Percentiles rank a stretch among this genome's conserved stretches.
Conservation (phyloP, 1,140 invertebrate species). For the Zophobas morio region DNA sequence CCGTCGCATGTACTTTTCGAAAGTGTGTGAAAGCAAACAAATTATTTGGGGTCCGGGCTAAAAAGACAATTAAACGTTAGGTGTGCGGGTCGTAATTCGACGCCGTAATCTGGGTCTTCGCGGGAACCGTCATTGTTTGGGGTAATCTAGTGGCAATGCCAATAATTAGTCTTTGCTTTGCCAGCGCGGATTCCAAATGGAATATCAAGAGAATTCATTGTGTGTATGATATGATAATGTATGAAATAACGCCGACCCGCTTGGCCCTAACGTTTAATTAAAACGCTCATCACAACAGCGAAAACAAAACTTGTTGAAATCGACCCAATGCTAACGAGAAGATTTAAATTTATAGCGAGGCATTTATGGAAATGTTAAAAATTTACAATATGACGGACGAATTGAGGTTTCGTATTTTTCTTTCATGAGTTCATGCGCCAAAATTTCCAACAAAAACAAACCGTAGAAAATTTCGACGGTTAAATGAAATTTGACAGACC, state of each 20-base stretch:
- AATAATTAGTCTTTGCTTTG: conserved; percentile 34
- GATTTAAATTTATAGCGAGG: too few relatives aligned
- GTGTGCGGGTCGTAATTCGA: neutral
- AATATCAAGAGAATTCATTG: conserved; percentile 38
- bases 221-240: conserved; percentile 35
- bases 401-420: too few relatives aligned
- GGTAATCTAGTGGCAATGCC: conserved; percentile 28
- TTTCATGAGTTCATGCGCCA: too few relatives aligned
- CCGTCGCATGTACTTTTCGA: conserved; percentile 17
- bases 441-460: too few relatives aligned
- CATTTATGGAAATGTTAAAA: too few relatives aligned
- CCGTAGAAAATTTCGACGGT: too few relatives aligned
- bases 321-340: neutral
- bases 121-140: conserved; percentile 10
- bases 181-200: conserved; percentile 27
- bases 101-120: conserved; percentile 2
- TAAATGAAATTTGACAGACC: too few relatives aligned
- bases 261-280: conserved; percentile 22
- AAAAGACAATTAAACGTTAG: too few relatives aligned
- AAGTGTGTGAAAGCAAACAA: conserved; percentile 8
- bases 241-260: conserved; percentile 28
- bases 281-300: conserved; percentile 3
- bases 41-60: neutral
- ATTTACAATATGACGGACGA: too few relatives aligned
- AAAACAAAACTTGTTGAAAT: conserved; percentile 34